Conservation (phyloP, 2,113 vertebrate species). For the Sylvia atricapilla region DNA sequence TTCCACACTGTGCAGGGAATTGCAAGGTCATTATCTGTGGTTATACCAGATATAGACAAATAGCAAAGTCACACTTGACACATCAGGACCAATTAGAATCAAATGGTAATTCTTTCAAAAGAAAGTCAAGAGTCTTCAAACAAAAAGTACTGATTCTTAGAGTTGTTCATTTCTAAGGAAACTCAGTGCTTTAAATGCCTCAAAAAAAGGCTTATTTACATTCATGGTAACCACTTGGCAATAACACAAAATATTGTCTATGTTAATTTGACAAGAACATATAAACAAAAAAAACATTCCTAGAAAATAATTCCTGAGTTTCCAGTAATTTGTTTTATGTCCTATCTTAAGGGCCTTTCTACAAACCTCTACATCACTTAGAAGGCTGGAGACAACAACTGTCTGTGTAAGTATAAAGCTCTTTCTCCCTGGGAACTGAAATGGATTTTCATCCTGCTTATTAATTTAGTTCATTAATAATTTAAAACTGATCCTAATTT, state of each 20-base stretch:
- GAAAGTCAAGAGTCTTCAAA: neutral
- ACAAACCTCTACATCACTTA: neutral
- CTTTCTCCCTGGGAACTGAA: neutral
- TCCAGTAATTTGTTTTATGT: neutral
- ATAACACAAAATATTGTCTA: neutral
- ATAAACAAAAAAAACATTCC: neutral
- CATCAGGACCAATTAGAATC: neutral
- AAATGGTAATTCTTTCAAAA: neutral
- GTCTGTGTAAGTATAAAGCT: neutral
- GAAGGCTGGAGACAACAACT: neutral
- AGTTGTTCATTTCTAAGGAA: neutral
- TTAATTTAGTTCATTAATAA: neutral
- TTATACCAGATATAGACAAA: neutral
- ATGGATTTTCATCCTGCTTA: neutral
- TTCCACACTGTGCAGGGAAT: neutral
- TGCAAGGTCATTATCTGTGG: neutral
- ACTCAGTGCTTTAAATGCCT: neutral
- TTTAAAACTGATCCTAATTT: neutral
- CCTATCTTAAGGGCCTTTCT: neutral
- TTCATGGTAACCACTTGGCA: neutral
- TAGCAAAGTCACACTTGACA: neutral
- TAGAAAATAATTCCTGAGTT: neutral
- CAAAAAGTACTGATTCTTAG: neutral
- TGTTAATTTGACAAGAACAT: neutral
- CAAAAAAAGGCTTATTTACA: neutral